Evolutionary conservation across 2,888 invertebrate species (phyloP).

Genomic region (Hemaris fuciformis): DNA sequence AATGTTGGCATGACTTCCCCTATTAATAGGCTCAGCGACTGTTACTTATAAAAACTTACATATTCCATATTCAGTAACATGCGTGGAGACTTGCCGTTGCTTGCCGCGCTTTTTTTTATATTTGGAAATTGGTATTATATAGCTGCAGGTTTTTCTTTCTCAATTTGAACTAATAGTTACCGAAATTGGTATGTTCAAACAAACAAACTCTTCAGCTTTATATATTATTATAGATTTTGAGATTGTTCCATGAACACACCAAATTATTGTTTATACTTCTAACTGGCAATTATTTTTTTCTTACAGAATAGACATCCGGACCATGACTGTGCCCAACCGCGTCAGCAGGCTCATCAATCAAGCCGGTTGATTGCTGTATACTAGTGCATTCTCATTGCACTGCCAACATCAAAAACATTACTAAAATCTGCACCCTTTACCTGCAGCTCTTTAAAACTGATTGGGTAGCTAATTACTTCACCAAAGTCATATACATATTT

Average conservation of each 20-base stretch:
- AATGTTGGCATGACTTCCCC: too few relatives aligned
- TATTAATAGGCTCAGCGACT: too few relatives aligned
- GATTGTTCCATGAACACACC: neutral
- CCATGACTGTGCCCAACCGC: constrained; percentile 86
- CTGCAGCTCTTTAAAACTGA: neutral
- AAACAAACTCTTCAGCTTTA: too few relatives aligned
- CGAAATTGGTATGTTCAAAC: too few relatives aligned
- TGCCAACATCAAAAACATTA: neutral
- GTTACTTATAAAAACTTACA: too few relatives aligned
- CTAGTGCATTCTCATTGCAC: constrained; percentile 16
- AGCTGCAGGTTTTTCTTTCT: too few relatives aligned
- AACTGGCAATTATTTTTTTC: constrained; percentile 22
- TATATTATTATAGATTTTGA: too few relatives aligned
- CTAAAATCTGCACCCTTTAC: neutral
- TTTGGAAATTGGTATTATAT: too few relatives aligned
- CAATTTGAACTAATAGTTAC: too few relatives aligned
- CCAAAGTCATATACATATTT: neutral
- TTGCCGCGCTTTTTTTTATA: too few relatives aligned
- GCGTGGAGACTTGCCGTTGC: too few relatives aligned
- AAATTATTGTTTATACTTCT: neutral
- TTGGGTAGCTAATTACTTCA: neutral
- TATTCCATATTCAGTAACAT: too few relatives aligned
- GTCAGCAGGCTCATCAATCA: constrained; percentile 81
- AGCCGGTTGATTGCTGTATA: constrained; percentile 46
- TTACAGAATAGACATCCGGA: constrained; percentile 84